Percentiles rank a stretch among this genome's conserved stretches.
phyloP scores from a whole-genome alignment of 2,113 vertebrate genomes.

The Equus przewalskii region DNA sequence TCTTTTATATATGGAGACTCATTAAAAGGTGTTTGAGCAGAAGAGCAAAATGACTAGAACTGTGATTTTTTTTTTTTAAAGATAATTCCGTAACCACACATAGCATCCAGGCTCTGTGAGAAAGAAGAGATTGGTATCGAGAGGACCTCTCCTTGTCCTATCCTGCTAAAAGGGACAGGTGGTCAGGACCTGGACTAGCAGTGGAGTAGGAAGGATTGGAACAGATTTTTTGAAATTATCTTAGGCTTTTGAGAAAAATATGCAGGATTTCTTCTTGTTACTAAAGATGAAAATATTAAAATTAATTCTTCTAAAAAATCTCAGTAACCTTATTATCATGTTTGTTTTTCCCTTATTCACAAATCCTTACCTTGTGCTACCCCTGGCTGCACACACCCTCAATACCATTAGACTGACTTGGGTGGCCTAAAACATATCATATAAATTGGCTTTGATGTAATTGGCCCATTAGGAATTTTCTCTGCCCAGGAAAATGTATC shows the following conservation, averaged over 20 bases:
- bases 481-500: slow-evolving; percentile 53
- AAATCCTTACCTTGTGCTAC: background rate
- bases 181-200: background rate
- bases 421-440: slow-evolving; percentile 5
- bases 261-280: slow-evolving; percentile 34
- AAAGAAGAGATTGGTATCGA: background rate
- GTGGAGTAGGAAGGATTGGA: background rate
- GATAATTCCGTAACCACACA: background rate
- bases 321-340: background rate
- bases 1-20: background rate
- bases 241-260: slow-evolving; percentile 28
- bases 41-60: background rate
- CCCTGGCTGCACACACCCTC: background rate
- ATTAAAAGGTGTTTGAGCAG: slow-evolving; percentile 6
- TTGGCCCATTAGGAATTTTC: slow-evolving; percentile 61
- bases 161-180: background rate
- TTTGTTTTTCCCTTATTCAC: slow-evolving; percentile 10
- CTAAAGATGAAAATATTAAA: slow-evolving; percentile 27
- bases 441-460: slow-evolving; percentile 39
- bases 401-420: slow-evolving; percentile 13
- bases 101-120: background rate
- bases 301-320: slow-evolving; percentile 46
- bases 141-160: background rate
- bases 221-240: background rate
- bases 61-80: background rate